phyloP scores from a whole-genome alignment of 2,888 invertebrate species.

The Orchesellides sinensis region DNA sequence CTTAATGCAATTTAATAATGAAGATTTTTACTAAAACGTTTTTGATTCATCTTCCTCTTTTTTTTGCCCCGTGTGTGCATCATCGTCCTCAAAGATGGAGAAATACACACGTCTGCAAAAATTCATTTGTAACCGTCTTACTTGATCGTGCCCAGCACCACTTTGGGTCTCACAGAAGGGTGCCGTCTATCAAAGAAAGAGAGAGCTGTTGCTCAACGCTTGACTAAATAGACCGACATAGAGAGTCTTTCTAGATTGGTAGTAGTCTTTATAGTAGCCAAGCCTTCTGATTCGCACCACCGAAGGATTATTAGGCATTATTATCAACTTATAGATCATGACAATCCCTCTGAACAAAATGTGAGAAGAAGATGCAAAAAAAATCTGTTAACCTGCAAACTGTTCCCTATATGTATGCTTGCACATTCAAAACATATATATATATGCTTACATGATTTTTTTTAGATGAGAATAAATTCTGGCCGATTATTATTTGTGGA shows the following conservation, averaged over 20 bases:
- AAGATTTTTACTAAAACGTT: no score
- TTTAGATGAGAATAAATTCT: not conserved
- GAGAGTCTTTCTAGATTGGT: constrained; percentile 20
- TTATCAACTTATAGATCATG: constrained; percentile 10
- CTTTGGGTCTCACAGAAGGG: constrained; percentile 64
- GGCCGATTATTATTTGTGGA: no score
- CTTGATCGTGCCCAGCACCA: constrained; percentile 52
- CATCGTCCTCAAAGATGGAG: constrained; percentile 9
- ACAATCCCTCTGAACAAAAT: constrained; percentile 5
- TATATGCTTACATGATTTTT: not conserved
- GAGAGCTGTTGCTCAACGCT: constrained; percentile 34
- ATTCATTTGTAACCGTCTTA: constrained; percentile 56
- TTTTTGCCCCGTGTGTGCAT: constrained; percentile 5
- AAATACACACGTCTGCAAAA: constrained; percentile 30
- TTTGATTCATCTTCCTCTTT: not conserved
- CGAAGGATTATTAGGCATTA: constrained; percentile 20
- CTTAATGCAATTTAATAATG: no score
- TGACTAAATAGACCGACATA: constrained; percentile 29
- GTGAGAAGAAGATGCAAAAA: not conserved
- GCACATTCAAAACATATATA: no score
- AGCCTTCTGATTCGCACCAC: constrained; percentile 14
- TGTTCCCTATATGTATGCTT: no score
- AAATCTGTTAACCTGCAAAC: no score
- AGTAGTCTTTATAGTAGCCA: constrained; percentile 18
- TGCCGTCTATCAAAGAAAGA: constrained; percentile 62